A percentile compares a stretch with the other conserved stretches of the same genome.
phyloP scores from a whole-genome alignment of 2,113 vertebrate genomes.

The Craseonycteris thonglongyai region DNA sequence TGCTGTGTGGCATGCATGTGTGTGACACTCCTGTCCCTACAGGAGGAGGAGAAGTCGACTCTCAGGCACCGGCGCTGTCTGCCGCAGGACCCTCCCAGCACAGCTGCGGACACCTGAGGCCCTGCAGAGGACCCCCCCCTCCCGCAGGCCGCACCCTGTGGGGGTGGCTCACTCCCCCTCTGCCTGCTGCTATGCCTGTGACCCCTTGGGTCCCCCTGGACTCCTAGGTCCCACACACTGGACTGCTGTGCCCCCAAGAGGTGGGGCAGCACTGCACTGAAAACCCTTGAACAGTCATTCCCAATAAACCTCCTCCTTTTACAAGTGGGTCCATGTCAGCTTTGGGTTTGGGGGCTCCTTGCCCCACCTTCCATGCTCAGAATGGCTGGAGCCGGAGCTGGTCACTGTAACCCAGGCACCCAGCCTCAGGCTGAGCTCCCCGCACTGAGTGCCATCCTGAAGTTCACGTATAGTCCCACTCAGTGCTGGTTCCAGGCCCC shows the following conservation, averaged over 20 bases:
- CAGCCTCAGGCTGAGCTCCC: not conserved
- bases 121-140: not conserved
- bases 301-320: slow-evolving; percentile 47
- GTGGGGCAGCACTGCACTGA: slow-evolving; percentile 35
- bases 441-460: not conserved
- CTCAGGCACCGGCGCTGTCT: slow-evolving; percentile 58
- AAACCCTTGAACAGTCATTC: not conserved
- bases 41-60: slow-evolving; percentile 69
- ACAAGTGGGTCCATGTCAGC: not conserved
- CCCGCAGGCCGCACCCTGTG: not conserved
- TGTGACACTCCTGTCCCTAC: not conserved
- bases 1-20: not conserved
- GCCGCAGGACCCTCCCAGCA: slow-evolving; percentile 28
- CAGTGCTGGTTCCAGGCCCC: not conserved
- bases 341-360: not conserved
- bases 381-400: too few species aligned
- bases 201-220: not conserved
- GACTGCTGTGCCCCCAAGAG: not conserved
- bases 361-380: not conserved
- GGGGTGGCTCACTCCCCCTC: not conserved
- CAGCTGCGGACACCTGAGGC: slow-evolving; percentile 25
- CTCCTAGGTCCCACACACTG: slow-evolving; percentile 2
- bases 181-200: slow-evolving; percentile 27
- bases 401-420: not conserved
- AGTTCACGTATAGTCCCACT: not conserved